phyloP scores from a whole-genome alignment of 2,797 vertebrate genomes.

The Falco berigora region DNA sequence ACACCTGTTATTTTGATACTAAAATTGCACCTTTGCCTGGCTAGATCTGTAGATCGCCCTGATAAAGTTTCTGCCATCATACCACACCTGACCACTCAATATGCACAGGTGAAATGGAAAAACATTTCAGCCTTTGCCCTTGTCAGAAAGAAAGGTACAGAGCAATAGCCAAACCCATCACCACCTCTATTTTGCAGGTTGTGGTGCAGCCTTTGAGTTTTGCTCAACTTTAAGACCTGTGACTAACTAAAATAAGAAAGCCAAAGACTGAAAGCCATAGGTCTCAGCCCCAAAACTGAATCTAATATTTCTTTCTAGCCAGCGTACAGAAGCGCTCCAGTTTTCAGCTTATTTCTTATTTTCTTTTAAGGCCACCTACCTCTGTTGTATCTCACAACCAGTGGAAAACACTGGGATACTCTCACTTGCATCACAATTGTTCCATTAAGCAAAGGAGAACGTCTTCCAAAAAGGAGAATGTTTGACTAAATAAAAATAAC shows the following conservation, averaged over 20 bases:
- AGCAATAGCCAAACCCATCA: fast-evolving
- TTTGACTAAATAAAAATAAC: background rate
- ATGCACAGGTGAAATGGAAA: background rate
- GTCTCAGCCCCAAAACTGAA: background rate
- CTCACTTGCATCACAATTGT: background rate
- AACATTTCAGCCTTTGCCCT: background rate
- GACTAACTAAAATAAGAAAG: background rate
- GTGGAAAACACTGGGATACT: background rate
- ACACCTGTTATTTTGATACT: fast-evolving
- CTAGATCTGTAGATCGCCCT: background rate
- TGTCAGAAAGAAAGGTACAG: background rate
- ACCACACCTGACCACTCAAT: background rate
- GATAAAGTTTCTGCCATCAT: background rate
- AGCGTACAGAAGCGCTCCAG: background rate
- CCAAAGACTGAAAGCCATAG: background rate
- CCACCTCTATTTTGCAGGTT: background rate
- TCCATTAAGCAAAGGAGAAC: background rate
- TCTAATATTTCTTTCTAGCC: background rate
- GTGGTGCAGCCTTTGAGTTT: fast-evolving
- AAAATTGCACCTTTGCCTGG: background rate
- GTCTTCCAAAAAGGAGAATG: background rate
- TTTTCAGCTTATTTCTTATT: background rate
- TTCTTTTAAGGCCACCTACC: background rate
- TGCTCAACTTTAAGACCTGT: background rate
- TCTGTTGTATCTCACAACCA: background rate